phyloP scores from a whole-genome alignment of 2,797 vertebrate genomes.

The Lycodopsis pacificus region DNA sequence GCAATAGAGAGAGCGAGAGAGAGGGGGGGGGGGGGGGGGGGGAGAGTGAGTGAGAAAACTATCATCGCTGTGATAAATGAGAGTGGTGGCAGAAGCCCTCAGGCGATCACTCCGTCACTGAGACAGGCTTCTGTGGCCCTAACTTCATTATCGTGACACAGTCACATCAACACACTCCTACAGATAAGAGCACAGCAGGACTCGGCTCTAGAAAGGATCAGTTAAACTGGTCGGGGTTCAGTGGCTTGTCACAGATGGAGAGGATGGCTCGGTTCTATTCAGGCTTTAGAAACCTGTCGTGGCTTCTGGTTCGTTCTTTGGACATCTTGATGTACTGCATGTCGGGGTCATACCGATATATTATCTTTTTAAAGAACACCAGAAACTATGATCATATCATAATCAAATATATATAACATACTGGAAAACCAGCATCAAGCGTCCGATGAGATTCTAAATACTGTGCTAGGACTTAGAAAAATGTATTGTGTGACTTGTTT shows the following conservation, averaged over 20 bases:
- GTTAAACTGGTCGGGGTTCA: slow-evolving; percentile 61
- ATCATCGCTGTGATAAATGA: slow-evolving; percentile 76
- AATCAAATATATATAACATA: background rate
- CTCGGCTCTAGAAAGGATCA: slow-evolving; percentile 54
- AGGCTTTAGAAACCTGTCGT: slow-evolving; percentile 33
- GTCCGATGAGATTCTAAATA: background rate
- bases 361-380: background rate
- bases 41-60: slow-evolving; percentile 41
- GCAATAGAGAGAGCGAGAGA: slow-evolving; percentile 9
- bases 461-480: background rate
- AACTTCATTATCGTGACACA: slow-evolving; percentile 78
- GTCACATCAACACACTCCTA: slow-evolving; percentile 71
- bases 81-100: slow-evolving; percentile 68
- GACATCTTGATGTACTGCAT: slow-evolving; percentile 2
- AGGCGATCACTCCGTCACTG: slow-evolving; percentile 73
- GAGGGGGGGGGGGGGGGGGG: slow-evolving; percentile 6
- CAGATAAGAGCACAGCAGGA: slow-evolving; percentile 63
- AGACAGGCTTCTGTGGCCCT: slow-evolving; percentile 70
- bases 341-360: background rate
- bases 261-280: slow-evolving; percentile 31
- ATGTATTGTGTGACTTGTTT: background rate
- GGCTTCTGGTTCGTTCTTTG: slow-evolving; percentile 11
- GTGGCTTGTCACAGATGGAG: slow-evolving; percentile 56
- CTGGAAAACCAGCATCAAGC: background rate
- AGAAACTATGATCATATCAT: background rate